Conservation (phyloP, 2,797 vertebrate species). For the Parauchenoglanis punctatus region DNA sequence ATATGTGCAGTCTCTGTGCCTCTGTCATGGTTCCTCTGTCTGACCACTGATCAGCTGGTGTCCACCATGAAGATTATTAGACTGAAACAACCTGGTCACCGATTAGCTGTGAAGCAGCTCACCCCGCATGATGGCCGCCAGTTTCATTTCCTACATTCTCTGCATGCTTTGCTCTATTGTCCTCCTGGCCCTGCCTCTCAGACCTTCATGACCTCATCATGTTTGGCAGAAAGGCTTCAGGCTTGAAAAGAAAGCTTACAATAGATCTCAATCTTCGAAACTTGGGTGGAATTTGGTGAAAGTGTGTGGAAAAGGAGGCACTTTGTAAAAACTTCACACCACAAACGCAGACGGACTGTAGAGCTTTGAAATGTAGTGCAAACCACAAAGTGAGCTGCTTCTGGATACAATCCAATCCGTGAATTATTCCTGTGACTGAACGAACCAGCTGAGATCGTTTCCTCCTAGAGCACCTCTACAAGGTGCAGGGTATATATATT, state of each 20-base stretch:
- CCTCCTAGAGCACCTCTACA: background rate
- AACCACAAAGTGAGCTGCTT: background rate
- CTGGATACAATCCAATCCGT: background rate
- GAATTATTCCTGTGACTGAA: background rate
- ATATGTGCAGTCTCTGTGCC: conserved; percentile 2
- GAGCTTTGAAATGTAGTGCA: background rate
- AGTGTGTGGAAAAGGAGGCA: background rate
- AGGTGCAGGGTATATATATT: background rate
- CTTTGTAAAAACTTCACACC: background rate
- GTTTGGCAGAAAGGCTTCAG: conserved; percentile 29
- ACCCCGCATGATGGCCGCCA: conserved; percentile 54
- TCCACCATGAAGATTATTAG: background rate
- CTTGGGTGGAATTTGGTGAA: background rate
- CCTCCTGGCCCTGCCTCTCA: conserved; percentile 20
- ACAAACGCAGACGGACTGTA: too few species aligned
- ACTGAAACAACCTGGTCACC: conserved; percentile 24
- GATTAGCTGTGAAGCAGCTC: conserved; percentile 17
- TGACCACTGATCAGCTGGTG: conserved; percentile 9
- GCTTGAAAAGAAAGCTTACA: conserved; percentile 35
- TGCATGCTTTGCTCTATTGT: conserved; percentile 65
- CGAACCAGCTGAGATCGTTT: background rate
- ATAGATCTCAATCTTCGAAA: conserved; percentile 41
- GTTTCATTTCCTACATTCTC: conserved; percentile 78
- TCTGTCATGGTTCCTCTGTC: background rate
- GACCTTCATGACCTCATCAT: conserved; percentile 61